Evolutionary conservation across 2,113 vertebrate genomes (phyloP).

Genomic region (Cololabis saira): DNA sequence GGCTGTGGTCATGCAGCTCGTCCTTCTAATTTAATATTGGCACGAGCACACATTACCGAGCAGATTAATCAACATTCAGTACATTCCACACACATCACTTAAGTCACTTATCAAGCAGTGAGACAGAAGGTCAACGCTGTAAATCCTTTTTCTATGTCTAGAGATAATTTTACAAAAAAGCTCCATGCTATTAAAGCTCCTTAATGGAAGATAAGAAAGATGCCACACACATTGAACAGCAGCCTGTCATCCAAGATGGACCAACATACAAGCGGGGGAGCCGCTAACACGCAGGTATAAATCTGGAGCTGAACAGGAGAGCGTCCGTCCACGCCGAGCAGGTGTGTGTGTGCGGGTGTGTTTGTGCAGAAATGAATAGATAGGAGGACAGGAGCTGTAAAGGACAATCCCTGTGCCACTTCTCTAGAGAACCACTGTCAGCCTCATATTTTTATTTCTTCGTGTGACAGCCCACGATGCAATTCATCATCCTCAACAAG

Average conservation of each 20-base stretch:
- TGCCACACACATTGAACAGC: not conserved
- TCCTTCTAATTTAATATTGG: conserved; percentile 18
- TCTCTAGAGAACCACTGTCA: conserved; percentile 64
- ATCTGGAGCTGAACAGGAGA: not conserved
- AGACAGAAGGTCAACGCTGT: conserved; percentile 12
- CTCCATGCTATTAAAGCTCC: no score
- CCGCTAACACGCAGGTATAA: not conserved
- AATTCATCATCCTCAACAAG: conserved; percentile 64
- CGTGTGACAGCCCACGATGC: conserved; percentile 57
- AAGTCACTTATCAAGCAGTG: conserved; percentile 21
- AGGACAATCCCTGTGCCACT: conserved; percentile 54
- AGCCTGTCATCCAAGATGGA: conserved; percentile 1
- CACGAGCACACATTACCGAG: conserved; percentile 15
- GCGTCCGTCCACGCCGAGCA: conserved; percentile 1
- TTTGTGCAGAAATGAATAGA: conserved; percentile 17
- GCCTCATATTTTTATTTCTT: conserved; percentile 58
- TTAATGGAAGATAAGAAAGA: not conserved
- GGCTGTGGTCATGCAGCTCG: conserved; percentile 40
- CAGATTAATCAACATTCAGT: conserved; percentile 34
- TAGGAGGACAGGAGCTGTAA: conserved; percentile 32
- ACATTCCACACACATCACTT: conserved; percentile 19
- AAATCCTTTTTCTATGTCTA: conserved; percentile 13
- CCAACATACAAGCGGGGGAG: not conserved
- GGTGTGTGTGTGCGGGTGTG: not conserved
- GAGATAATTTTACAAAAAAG: not conserved